Percentiles rank a stretch among this genome's conserved stretches.
These are phyloP conservation scores for Muschampia plurimacula DNA, from an alignment of 2,888 invertebrate genomes.

Conservation along the genomic window DNA sequence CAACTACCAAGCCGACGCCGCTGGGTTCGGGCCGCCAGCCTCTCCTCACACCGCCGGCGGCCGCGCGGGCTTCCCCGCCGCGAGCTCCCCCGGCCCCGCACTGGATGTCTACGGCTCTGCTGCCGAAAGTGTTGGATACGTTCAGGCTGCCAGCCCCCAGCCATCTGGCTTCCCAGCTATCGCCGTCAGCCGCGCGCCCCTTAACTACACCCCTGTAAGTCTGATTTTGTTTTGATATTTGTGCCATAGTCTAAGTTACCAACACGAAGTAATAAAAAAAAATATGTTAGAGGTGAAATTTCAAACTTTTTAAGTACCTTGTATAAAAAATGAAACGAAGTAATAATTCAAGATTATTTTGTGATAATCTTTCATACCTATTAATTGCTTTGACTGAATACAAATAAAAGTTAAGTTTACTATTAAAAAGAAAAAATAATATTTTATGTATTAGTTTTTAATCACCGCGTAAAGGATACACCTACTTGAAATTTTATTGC, in stretches of 20 bases:
- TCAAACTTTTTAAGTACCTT: too few species aligned
- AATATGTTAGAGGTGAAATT: too few species aligned
- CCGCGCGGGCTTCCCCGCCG: slow-evolving; percentile 94
- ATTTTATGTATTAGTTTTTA: too few species aligned
- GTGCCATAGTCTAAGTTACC: not conserved
- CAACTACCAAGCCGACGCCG: slow-evolving; percentile 93
- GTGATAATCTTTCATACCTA: too few species aligned
- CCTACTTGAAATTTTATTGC: too few species aligned
- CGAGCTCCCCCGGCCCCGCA: slow-evolving; percentile 96
- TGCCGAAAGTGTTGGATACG: slow-evolving; percentile 96
- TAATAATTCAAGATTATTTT: too few species aligned
- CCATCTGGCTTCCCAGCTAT: slow-evolving; percentile 98
- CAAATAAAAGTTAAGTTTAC: too few species aligned
- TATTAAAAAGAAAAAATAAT: too few species aligned
- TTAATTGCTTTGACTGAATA: too few species aligned
- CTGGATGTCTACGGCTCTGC: slow-evolving; percentile 98
- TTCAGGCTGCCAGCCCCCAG: slow-evolving; percentile 98
- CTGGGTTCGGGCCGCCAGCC: slow-evolving; percentile 93
- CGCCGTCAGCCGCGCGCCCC: slow-evolving; percentile 96
- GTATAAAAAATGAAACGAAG: too few species aligned
- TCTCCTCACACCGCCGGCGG: slow-evolving; percentile 92
- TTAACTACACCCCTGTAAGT: slow-evolving; percentile 97
- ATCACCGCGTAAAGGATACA: too few species aligned
- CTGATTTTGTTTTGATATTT: not conserved
- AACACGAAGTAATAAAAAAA: not conserved